Base-by-base conservation (phyloP, 1,140 invertebrate species). In the Mercenaria mercenaria region DNA sequence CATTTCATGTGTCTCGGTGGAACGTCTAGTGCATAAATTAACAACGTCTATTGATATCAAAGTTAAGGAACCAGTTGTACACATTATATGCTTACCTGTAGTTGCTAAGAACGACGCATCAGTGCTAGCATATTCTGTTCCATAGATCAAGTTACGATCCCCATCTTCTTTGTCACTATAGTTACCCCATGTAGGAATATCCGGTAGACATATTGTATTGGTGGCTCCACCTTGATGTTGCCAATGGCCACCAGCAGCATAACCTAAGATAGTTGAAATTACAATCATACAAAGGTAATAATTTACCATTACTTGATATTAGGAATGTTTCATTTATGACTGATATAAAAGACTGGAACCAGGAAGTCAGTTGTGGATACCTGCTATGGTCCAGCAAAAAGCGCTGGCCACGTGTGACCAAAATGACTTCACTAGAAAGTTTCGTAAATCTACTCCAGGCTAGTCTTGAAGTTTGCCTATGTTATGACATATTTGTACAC, bases 151-250 rank as follows among this genome's bases (percentile, higher is more conserved):
- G 11, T 26, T 34, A 20, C 84, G 23, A 47, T 76, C 67, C 18
- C 2, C 0, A 29, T 87, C 84, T 4, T 0, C 29, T 0, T 11
- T 32, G 29, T 76, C 56, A 20, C 15, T 77, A 64, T 87, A 77
- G 37, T 59, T 50, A 37, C 47, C 52, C 69, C 69, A 87, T 13
- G 29, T n/a, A 41, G 84, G 84, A 1, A 56, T 32, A 77, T 87
- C 84, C 72, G 84, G 84, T 41, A 87, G 41, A 77, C 84, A 87
- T 56, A 87, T 23, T 50, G 84, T 77, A 37, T 87, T 77, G 11
- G 84, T 72, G 50, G 84, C 69, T 47, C 84, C 84, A 77, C 84
- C 84, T 29, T 67, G 29, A 39, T 87, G 69, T 59, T 76, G 34
- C 20, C 32, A 87, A 43, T 87, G 69, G 37, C 84, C 84, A 64